A percentile compares a stretch with the other conserved stretches of the same genome.
Evolutionary conservation across 2,888 invertebrate species (phyloP).

Genomic region (Molorchus minor): DNA sequence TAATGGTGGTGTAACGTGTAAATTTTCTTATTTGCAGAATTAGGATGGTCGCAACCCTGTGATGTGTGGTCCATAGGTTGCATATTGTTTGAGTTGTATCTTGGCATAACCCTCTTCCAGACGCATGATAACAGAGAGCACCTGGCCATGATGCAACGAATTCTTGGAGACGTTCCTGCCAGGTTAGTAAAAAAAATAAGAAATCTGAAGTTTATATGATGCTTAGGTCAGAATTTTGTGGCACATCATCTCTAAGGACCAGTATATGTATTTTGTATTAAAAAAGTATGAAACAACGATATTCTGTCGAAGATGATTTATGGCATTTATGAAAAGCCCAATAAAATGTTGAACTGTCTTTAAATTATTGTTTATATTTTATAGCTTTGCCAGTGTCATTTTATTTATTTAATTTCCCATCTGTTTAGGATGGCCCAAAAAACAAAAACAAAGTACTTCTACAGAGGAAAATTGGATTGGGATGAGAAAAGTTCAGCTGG

Average conservation of each 20-base stretch:
- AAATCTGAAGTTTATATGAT: too few relatives aligned
- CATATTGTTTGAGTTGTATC: slow-evolving; percentile 98
- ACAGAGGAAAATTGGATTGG: slow-evolving; percentile 97
- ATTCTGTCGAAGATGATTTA: too few relatives aligned
- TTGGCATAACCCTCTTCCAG: slow-evolving; percentile 98
- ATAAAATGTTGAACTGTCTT: too few relatives aligned
- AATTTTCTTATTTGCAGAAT: slow-evolving; percentile 71
- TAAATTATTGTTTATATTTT: background rate
- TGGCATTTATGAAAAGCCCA: too few relatives aligned
- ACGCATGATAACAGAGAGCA: slow-evolving; percentile 99
- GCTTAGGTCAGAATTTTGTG: too few relatives aligned
- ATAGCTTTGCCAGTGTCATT: slow-evolving; percentile 7
- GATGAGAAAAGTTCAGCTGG: slow-evolving; percentile 96
- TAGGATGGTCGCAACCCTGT: slow-evolving; percentile 99
- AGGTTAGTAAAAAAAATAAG: slow-evolving; percentile 71
- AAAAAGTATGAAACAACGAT: too few relatives aligned
- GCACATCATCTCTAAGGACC: too few relatives aligned
- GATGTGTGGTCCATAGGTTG: slow-evolving; percentile 99
- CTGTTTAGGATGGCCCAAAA: slow-evolving; percentile 88
- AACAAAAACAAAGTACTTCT: slow-evolving; percentile 97
- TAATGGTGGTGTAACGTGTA: too few relatives aligned
- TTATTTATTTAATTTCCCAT: too few relatives aligned
- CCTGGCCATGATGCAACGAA: slow-evolving; percentile 99
- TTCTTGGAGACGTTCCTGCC: slow-evolving; percentile 95
- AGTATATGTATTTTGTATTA: too few relatives aligned